Conservation (phyloP, 2,113 vertebrate species). For the Todiramphus saurophagus region DNA sequence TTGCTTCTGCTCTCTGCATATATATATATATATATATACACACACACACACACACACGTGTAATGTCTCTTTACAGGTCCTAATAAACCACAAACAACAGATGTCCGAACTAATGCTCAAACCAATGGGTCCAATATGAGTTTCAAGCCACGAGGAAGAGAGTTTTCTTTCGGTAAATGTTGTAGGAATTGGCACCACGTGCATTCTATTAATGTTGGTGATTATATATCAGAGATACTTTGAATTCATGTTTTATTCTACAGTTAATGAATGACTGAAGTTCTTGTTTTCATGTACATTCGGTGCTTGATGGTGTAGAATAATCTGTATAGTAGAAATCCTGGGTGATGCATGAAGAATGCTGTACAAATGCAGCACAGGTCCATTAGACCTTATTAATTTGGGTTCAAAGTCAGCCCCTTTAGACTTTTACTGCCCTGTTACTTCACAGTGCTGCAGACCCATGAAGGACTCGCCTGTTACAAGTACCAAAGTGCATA, state of each 20-base stretch:
- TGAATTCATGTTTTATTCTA: neutral
- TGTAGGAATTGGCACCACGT: neutral
- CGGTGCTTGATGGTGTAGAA: neutral
- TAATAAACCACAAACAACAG: constrained; percentile 42
- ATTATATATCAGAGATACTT: neutral
- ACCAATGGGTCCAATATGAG: constrained; percentile 66
- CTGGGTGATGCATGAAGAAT: neutral
- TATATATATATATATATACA: neutral
- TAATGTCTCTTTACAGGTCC: constrained; percentile 57
- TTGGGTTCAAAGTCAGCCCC: neutral
- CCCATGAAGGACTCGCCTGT: neutral
- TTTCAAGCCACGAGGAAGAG: constrained; percentile 69
- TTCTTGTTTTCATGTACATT: neutral
- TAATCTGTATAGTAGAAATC: neutral
- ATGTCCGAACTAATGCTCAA: constrained; percentile 54
- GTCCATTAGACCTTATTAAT: neutral
- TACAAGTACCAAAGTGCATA: neutral
- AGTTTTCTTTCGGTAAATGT: constrained; percentile 81
- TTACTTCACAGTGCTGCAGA: neutral
- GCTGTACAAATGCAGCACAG: neutral
- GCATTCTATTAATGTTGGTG: neutral
- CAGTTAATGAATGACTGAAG: neutral
- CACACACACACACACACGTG: neutral
- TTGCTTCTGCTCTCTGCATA: neutral
- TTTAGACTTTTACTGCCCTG: neutral